Evolutionary conservation across 1,140 invertebrate genomes (phyloP).

Genomic region (Steinernema feltiae): DNA sequence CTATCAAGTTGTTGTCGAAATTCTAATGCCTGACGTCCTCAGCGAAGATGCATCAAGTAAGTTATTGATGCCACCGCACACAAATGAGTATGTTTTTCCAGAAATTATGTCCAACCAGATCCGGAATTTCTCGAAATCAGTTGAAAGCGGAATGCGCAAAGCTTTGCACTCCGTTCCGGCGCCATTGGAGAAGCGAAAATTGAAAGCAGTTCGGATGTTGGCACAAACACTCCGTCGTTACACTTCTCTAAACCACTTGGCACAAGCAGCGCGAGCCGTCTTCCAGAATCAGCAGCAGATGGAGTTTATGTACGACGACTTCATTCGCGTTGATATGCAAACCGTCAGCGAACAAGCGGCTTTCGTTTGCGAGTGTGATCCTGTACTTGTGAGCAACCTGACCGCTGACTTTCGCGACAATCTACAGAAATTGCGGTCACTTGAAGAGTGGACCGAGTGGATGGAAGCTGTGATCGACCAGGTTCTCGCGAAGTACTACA

Average conservation of each 20-base stretch:
- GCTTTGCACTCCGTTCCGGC: constrained; percentile 79
- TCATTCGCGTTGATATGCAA: constrained; percentile 65
- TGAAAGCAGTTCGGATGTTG: constrained; percentile 78
- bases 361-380: constrained; percentile 93
- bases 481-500: constrained; percentile 68
- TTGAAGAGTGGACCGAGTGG: constrained; percentile 96
- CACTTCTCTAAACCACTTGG: constrained; percentile 95
- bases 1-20: constrained; percentile 90
- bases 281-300: constrained; percentile 91
- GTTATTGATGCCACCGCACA: not conserved
- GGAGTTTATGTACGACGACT: constrained; percentile 88
- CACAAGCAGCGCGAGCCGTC: constrained; percentile 87
- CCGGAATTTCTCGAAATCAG: constrained; percentile 22
- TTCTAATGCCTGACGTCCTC: constrained; percentile 89
- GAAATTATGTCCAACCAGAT: not conserved
- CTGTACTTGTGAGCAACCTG: constrained; percentile 74
- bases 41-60: constrained; percentile 58
- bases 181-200: constrained; percentile 73
- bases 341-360: constrained; percentile 70
- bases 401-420: constrained; percentile 82
- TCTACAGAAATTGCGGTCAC: constrained; percentile 82
- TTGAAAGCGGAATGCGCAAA: constrained; percentile 59
- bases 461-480: constrained; percentile 79
- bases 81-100: not conserved
- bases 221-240: constrained; percentile 88